Evolutionary conservation across 2,797 vertebrate species (phyloP), one percentile per base, ranked within the genome.

Genomic region (Heterohyrax brucei): DNA sequence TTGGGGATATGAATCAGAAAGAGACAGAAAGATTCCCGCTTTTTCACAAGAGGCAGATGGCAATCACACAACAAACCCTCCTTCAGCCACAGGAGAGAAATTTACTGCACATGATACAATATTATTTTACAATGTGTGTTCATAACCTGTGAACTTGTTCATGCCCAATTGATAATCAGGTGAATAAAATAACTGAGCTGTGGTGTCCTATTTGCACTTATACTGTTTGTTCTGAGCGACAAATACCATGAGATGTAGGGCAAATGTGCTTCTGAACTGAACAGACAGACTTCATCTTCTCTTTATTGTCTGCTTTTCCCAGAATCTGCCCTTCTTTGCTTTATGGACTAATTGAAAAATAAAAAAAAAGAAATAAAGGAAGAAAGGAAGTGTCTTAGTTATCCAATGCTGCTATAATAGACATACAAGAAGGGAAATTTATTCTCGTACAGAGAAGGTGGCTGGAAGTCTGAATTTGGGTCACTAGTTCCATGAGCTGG

Each of bases 21-120:
- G 33, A 39, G n/a, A 48, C 13, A 56, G 1, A 4, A 33, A 87
- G 3, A 0, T 14, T 46, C 2, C 33, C 72, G 2, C 8, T 30
- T 4, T 3, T 88, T 80, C 1, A 9, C 16, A 44, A 18, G 28
- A 79, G 33, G 3, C 9, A 30, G 22, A 44, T 46, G 12, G 28
- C 5, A 30, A 44, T 13, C 9, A 1, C 39, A 10, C 1, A 61
- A 33, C 33, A 89, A 85, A 5, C 0, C 3, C 19, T 95, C 5
- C 3, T 0, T 75, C 14, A n/a, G 6, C 79, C 70, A 66, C 1
- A 7, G 28, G 39, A 18, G 56, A 26, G 4, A 53, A 9, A 53
- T 50, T 78, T 28, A n/a, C 16, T 72, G 1, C 12, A 64, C 66
- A 21, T 2, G 4, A 50, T 9, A 24, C 5, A 59, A 0, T 70